These are phyloP conservation scores for Nesoenas mayeri DNA, from an alignment of 2,113 vertebrate species.

Conservation along the genomic window DNA sequence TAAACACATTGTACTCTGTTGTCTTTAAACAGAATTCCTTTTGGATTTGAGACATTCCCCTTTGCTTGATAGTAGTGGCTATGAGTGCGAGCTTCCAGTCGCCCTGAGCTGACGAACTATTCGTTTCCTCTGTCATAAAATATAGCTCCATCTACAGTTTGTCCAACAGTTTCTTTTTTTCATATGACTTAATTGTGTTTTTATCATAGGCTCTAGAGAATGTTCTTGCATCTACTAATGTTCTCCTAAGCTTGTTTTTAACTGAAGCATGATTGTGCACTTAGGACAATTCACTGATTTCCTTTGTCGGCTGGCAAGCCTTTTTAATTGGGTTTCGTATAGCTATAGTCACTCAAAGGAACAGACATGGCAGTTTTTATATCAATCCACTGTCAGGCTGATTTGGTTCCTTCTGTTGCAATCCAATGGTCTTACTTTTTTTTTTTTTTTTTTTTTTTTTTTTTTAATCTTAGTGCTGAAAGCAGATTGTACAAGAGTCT, in stretches of 20 bases:
- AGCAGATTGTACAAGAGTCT: background rate
- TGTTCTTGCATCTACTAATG: background rate
- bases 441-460: background rate
- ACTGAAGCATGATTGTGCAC: background rate
- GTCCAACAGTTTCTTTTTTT: background rate
- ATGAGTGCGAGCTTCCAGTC: background rate
- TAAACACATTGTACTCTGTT: background rate
- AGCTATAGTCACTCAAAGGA: background rate
- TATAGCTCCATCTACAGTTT: background rate
- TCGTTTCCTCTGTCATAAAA: background rate
- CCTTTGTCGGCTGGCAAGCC: background rate
- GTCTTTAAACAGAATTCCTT: background rate
- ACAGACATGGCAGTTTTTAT: background rate
- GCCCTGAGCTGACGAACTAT: background rate
- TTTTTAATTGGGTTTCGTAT: fast-evolving
- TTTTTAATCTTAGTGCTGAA: background rate
- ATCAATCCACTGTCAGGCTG: background rate
- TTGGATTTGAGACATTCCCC: background rate
- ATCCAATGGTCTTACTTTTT: background rate
- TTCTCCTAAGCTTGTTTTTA: background rate
- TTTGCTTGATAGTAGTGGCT: background rate
- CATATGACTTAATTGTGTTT: background rate
- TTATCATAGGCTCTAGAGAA: background rate
- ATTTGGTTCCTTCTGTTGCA: background rate
- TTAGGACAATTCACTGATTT: background rate